Conservation (phyloP, 92 coral and sea anemone species). For the Epizoanthus illoricatus region DNA sequence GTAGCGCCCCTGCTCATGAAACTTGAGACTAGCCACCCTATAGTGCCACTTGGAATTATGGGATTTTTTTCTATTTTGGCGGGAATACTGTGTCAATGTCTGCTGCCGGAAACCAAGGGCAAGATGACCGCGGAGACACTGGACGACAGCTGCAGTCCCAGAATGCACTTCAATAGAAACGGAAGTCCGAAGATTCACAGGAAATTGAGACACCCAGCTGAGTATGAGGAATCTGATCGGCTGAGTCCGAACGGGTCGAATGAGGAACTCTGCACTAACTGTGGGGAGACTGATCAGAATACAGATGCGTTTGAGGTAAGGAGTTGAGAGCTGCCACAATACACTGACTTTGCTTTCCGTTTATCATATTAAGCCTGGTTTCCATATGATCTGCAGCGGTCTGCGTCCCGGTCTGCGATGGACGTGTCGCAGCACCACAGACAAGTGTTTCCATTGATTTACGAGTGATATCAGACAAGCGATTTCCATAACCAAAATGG, state of each 20-base stretch:
- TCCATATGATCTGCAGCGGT: too few species aligned
- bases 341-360: too few species aligned
- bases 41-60: constrained; percentile 73
- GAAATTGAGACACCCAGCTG: neutral
- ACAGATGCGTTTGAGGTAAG: constrained; percentile 14
- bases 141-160: neutral
- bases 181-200: constrained; percentile 27
- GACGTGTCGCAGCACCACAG: too few species aligned
- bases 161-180: neutral
- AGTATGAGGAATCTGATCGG: neutral
- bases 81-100: constrained; percentile 51
- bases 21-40: constrained; percentile 52
- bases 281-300: neutral
- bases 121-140: constrained; percentile 38
- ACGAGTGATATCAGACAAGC: too few species aligned
- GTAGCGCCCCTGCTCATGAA: constrained; percentile 63
- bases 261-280: neutral
- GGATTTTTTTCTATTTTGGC: constrained; percentile 61
- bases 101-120: constrained; percentile 81
- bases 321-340: too few species aligned
- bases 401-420: too few species aligned
- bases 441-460: too few species aligned
- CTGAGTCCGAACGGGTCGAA: neutral
- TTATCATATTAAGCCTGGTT: too few species aligned
- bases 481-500: too few species aligned